Evolutionary conservation across 2,797 vertebrate species (phyloP), one percentile per base, ranked within the genome.

Genomic region (Rousettus madagascariensis): DNA sequence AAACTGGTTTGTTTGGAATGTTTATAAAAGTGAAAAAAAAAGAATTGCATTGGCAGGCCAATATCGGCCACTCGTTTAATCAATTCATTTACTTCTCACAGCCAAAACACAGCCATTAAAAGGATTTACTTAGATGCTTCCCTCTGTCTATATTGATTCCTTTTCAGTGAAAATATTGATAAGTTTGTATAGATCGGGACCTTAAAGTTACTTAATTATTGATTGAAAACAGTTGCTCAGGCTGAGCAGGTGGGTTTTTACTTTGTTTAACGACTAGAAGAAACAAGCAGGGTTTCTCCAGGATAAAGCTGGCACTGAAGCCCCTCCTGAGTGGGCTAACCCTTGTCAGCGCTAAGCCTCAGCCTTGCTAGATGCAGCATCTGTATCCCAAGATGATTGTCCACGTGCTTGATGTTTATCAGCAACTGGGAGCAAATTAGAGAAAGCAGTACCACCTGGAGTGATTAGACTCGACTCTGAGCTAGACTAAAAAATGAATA

Each of bases 121-220:
- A 98, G 99, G 98, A 98, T 99, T 99, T 99, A 98, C 98, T 99
- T 98, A 98, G 98, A 99, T 98, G 99, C 98, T 98, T 98, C 98
- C 98, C 98, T 98, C 98, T 98, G 98, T 98, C 98, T 97, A 83
- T 98, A 99, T 99, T 98, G 99, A 99, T 99, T 98, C 98, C 97
- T 98, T 98, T 99, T 98, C 98, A 98, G 99, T 98, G 98, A 98
- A 99, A 99, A 99, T 99, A 99, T 99, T 99, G 99, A 99, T 99
- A 99, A 97, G 97, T 98, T 99, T 98, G 96, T 99, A 99, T 99
- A 98, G 99, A 98, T 98, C 94, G 97, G 98, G 98, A 98, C 98
- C 98, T 98, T 98, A 98, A 99, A 98, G 98, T 99, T 99, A 98
- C 98, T 98, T 99, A 99, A 98, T 98, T 99, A 99, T 99, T 99